Conservation (phyloP, 1,140 invertebrate genomes). For the Polyergus mexicanus region DNA sequence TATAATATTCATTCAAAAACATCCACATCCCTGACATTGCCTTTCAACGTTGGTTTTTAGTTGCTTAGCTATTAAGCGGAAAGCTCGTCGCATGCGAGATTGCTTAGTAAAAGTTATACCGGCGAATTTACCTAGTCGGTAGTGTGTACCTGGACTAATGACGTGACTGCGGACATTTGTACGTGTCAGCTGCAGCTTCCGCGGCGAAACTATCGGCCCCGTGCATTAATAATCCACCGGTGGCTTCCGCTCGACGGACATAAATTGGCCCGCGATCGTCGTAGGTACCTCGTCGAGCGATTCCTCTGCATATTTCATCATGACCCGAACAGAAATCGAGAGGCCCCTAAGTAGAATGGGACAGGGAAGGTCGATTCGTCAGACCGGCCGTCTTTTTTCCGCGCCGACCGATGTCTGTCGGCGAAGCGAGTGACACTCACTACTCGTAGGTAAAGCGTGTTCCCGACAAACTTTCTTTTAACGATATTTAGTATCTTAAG, state of each 20-base stretch:
- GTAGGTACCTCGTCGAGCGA: constrained; percentile 63
- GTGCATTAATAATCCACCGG: constrained; percentile 84
- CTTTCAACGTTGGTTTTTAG: too few species aligned
- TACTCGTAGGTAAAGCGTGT: neutral
- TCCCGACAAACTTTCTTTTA: neutral
- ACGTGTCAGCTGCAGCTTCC: constrained; percentile 83
- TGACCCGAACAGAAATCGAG: constrained; percentile 74
- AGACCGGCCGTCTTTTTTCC: constrained; percentile 42
- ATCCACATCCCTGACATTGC: too few species aligned
- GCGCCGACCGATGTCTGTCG: constrained; percentile 6
- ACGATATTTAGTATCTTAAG: neutral
- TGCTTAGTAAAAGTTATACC: constrained; percentile 61
- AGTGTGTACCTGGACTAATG: constrained; percentile 82
- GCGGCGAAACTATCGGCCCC: constrained; percentile 82
- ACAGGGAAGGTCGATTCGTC: constrained; percentile 47
- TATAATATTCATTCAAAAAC: neutral
- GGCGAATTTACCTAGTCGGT: constrained; percentile 49
- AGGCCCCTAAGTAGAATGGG: constrained; percentile 64
- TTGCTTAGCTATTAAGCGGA: too few species aligned
- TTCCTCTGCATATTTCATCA: constrained; percentile 73
- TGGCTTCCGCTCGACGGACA: constrained; percentile 78
- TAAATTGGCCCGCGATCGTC: constrained; percentile 79
- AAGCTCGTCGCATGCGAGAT: neutral
- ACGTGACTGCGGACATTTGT: constrained; percentile 83
- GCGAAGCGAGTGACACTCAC: neutral